Percentiles rank a stretch among this genome's conserved stretches.
Conservation (phyloP, 2,797 vertebrate genomes). For the Holocentrus rufus region DNA sequence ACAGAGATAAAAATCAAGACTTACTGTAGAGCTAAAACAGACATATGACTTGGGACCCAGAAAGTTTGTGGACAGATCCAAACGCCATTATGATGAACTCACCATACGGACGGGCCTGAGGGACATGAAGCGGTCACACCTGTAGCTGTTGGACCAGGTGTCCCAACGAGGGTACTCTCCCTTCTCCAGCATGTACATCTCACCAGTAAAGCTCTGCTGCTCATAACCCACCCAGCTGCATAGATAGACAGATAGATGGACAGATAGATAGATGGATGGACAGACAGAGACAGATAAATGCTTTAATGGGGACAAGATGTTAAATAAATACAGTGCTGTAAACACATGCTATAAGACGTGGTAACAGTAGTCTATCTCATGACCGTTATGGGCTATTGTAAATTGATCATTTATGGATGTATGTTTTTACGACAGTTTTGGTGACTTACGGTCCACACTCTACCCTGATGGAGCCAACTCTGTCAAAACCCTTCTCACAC, state of each 20-base stretch:
- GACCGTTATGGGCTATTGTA: no score
- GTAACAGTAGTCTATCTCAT: no score
- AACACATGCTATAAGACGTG: neutral
- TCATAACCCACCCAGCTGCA: conserved; percentile 87
- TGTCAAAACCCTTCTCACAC: conserved; percentile 82
- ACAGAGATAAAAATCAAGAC: neutral
- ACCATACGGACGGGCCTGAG: conserved; percentile 86
- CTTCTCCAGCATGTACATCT: conserved; percentile 89
- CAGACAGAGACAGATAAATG: neutral
- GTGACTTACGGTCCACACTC: conserved; percentile 85
- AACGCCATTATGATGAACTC: conserved; percentile 40
- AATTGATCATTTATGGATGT: no score
- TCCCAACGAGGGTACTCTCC: conserved; percentile 90
- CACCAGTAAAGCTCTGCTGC: conserved; percentile 84
- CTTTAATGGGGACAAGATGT: neutral
- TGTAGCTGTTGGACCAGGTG: conserved; percentile 89
- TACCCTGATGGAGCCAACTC: conserved; percentile 84
- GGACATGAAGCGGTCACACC: conserved; percentile 85
- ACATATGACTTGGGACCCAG: neutral
- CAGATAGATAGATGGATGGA: neutral
- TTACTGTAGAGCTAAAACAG: neutral
- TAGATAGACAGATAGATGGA: neutral
- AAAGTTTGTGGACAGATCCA: neutral
- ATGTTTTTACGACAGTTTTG: neutral
- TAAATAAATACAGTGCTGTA: neutral